Base-by-base conservation (phyloP, 2,888 invertebrate species). In the Phytoseiulus persimilis region DNA sequence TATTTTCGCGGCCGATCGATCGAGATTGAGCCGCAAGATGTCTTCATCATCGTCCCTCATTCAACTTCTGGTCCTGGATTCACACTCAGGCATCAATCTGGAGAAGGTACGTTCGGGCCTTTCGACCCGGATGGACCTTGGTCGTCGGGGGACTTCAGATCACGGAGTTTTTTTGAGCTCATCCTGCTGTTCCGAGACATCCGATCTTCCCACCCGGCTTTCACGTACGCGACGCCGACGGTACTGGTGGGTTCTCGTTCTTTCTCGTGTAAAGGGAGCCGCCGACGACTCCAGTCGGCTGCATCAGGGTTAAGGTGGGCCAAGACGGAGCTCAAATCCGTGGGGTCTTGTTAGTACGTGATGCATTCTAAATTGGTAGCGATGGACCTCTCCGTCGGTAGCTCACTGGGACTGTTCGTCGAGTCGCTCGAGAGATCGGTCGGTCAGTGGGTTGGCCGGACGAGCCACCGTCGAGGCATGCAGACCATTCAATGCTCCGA, bases 321-420 rank as follows among this genome's bases (percentile, higher is more conserved):
- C 65, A 23, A 65, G 65, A 23, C 65, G 28, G 18, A 65, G 65
- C 18, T 23, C 65, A 65, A 65, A 65, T 65, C 65, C 65, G 28
- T 65, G 18, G 65, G 28, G 28, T 65, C 65, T 65, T 65, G 65
- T 65, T 65, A 65, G 65, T 65, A 65, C 65, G 65, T 65, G 65
- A 65, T 65, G 65, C 65, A 65, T 65, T 65, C 65, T 65, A 65
- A 65, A 65, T 65, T 65, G 65, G 65, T 65, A 65, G 65, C 65
- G 65, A 23, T 65, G 23, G 65, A 18, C 65, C 18, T 1, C 23
- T 65, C 28, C 65, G 65, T 65, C 65, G 65, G 65, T 65, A 18
- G 65, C 65, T 65, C 65, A 65, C 39, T 39, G 39, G 5, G 65
- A 14, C 9, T 2, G 65, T 65, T 14, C 65, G 28, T 65, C 65